Conservation (phyloP, 2,797 vertebrate species). For the Sorex maritimensis region DNA sequence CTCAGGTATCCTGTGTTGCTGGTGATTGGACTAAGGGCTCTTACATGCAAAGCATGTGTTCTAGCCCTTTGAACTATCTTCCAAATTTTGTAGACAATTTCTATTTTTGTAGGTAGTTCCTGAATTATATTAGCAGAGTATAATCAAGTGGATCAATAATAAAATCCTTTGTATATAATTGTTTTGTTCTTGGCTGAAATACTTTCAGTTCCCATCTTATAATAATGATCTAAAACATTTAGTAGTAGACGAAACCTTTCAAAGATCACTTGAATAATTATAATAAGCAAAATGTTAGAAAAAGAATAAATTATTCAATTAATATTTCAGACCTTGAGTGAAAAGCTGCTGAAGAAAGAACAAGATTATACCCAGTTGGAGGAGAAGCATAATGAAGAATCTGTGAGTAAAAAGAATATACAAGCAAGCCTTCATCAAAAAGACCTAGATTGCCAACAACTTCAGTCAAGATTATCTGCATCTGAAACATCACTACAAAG, state of each 20-base stretch:
- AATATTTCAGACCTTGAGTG: constrained; percentile 92
- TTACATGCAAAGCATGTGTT: too few species aligned
- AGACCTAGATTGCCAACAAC: constrained; percentile 95
- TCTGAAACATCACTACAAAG: constrained; percentile 94
- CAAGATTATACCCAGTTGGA: constrained; percentile 94
- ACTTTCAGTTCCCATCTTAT: constrained; percentile 53
- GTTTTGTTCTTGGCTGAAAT: constrained; percentile 21
- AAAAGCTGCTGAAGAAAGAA: constrained; percentile 94
- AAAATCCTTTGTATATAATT: constrained; percentile 60
- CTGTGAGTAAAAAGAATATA: constrained; percentile 92
- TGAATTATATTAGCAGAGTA: constrained; percentile 30
- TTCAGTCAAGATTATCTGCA: constrained; percentile 92
- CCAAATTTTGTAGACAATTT: background rate
- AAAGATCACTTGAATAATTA: constrained; percentile 52
- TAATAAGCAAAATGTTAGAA: constrained; percentile 46
- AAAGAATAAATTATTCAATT: constrained; percentile 74
- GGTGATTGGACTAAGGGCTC: too few species aligned
- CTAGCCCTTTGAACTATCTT: too few species aligned
- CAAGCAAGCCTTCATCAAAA: constrained; percentile 94
- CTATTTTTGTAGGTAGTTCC: constrained; percentile 55
- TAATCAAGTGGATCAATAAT: constrained; percentile 31
- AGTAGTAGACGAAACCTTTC: background rate
- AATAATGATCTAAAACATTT: constrained; percentile 34
- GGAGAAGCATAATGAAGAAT: constrained; percentile 92
- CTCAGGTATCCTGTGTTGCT: too few species aligned